Percentiles rank a stretch among this genome's conserved stretches.
Evolutionary conservation across 1,140 invertebrate species (phyloP).

Genomic region (Cotesia typhae): DNA sequence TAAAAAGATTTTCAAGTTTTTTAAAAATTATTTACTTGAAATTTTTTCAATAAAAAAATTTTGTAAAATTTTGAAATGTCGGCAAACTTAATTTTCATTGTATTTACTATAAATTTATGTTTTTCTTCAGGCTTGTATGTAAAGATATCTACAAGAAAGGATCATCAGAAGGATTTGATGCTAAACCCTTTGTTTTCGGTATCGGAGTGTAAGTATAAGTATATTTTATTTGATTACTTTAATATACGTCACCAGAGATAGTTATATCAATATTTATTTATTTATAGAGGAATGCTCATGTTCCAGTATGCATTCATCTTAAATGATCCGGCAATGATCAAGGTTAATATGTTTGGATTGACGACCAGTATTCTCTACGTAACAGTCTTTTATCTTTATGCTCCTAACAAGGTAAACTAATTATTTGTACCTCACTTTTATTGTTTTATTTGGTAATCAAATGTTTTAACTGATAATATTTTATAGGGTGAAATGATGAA

Average conservation of each 20-base stretch:
- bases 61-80: no score
- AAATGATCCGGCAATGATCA: slow-evolving; percentile 76
- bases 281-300: slow-evolving; percentile 73
- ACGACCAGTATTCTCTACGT: slow-evolving; percentile 73
- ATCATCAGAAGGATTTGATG: slow-evolving; percentile 69
- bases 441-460: background rate
- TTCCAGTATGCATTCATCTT: slow-evolving; percentile 76
- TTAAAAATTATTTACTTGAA: no score
- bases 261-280: slow-evolving; percentile 12
- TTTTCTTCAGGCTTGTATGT: slow-evolving; percentile 69
- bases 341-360: slow-evolving; percentile 77
- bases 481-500: slow-evolving; percentile 48
- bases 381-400: slow-evolving; percentile 72
- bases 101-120: background rate
- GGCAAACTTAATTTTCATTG: no score
- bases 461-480: background rate
- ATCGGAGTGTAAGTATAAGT: slow-evolving; percentile 74
- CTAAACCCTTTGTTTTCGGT: slow-evolving; percentile 78
- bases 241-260: slow-evolving; percentile 1
- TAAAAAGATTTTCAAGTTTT: no score
- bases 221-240: slow-evolving; percentile 32
- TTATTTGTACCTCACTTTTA: background rate
- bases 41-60: no score
- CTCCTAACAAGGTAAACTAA: slow-evolving; percentile 62
- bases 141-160: slow-evolving; percentile 75